Evolutionary conservation across 1,140 invertebrate species (phyloP).

Genomic region (Orussus abietinus): DNA sequence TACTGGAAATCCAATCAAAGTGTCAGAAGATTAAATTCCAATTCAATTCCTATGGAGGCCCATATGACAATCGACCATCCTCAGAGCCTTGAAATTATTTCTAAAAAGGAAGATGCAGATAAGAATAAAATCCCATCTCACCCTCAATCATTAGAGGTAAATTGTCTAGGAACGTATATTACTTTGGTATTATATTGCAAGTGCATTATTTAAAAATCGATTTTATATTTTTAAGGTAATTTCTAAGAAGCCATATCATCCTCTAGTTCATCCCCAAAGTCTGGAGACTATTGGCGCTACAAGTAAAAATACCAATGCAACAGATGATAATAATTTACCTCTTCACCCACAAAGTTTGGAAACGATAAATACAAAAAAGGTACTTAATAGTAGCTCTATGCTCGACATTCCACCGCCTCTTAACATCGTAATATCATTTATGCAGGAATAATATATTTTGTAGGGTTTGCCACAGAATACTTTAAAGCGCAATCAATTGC

Average conservation of each 20-base stretch:
- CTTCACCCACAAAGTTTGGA: conserved; percentile 51
- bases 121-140: conserved; percentile 51
- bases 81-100: conserved; percentile 49
- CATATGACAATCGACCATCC: conserved; percentile 43
- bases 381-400: too few species aligned
- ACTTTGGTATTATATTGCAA: conserved; percentile 11
- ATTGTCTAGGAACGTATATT: conserved; percentile 8
- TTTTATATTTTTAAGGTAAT: conserved; percentile 35
- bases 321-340: conserved; percentile 51
- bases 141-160: conserved; percentile 49
- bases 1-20: conserved; percentile 48
- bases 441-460: conserved; percentile 18
- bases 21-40: conserved; percentile 39
- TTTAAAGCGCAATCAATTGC: conserved; percentile 46
- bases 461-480: conserved; percentile 49
- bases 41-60: conserved; percentile 43
- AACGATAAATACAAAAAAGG: conserved; percentile 51
- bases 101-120: conserved; percentile 45
- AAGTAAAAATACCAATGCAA: conserved; percentile 43
- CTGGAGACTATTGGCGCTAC: conserved; percentile 48
- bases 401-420: too few species aligned
- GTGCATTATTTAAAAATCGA: background rate
- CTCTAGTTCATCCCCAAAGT: conserved; percentile 49
- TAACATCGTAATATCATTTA: too few species aligned
- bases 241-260: conserved; percentile 45